Evolutionary conservation across 2,113 vertebrate species (phyloP), one percentile per base, ranked within the genome.

Genomic region (Serilophus lunatus): DNA sequence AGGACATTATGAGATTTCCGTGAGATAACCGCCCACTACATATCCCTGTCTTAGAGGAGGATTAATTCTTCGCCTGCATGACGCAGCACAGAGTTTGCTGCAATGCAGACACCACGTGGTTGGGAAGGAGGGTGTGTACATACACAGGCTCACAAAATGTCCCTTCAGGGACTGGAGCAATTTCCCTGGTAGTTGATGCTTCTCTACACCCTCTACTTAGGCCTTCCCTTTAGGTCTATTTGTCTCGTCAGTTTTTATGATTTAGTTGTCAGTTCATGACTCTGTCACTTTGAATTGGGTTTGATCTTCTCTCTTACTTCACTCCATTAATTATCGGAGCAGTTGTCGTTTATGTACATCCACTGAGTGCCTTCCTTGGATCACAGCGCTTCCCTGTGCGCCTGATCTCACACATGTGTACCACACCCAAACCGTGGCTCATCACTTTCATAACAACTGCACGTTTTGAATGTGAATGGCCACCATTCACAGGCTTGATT

Each of bases 11-110:
- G 76, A 35, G 63, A 66, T 77, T 71, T 47, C 54, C 54, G 36
- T 66, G 60, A 94, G 57, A 72, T 77, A 92, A 75, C 9, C 68
- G 44, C 53, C 35, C 77, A 28, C 15, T 74, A 65, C 65, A 68
- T 36, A 66, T 28, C 79, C 71, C 64, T 65, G 35, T 49, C 57
- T 90, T 69, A 64, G 72, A 47, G 49, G 38, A 83, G 57, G 61
- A 84, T 84, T 84, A 78, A 57, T 84, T 68, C 75, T 90, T 80
- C 3, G 0, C 82, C 82, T 82, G 79, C 74, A 71, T 97, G 96
- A 97, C 84, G 40, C 94, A 94, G 96, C 96, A 90, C 31, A 86
- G 94, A 95, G 76, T 85, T 94, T 96, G 91, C 92, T 97, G 97
- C 96, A 97, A 93, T 97, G 96, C 96, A 97, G 97, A 76, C 91